phyloP scores from a whole-genome alignment of 92 coral and sea anemone species.

The Palythoa heliodiscus region DNA sequence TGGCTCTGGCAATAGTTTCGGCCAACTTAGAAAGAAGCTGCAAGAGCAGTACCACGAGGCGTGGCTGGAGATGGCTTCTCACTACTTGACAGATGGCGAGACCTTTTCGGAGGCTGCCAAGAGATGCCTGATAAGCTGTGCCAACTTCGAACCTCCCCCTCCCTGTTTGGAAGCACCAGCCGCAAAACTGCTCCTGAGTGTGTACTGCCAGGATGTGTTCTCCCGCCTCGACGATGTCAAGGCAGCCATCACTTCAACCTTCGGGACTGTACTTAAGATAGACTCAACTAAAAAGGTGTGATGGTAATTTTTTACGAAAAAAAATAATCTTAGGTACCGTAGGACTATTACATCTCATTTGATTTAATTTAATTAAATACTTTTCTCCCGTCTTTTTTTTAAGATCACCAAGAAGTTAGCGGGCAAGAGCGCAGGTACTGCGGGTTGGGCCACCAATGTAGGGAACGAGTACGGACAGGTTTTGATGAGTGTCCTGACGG shows the following conservation, averaged over 20 bases:
- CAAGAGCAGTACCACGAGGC: conserved; percentile 51
- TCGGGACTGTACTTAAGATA: conserved; percentile 6
- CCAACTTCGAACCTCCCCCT: conserved; percentile 38
- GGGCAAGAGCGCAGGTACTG: neutral
- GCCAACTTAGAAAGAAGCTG: conserved; percentile 45
- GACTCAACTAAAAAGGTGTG: conserved; percentile 40
- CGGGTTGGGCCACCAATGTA: neutral
- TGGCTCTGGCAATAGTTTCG: conserved; percentile 41
- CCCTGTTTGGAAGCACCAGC: conserved; percentile 44
- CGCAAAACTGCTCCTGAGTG: conserved; percentile 53
- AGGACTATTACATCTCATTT: too few species aligned
- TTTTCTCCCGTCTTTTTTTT: neutral
- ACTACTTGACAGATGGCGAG: conserved; percentile 59
- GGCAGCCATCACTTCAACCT: conserved; percentile 31
- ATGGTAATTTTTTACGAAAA: too few species aligned
- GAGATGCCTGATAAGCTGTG: neutral
- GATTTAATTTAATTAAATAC: too few species aligned
- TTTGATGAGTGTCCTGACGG: too few species aligned
- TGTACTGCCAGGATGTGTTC: conserved; percentile 59
- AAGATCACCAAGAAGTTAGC: neutral
- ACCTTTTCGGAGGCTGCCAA: conserved; percentile 30
- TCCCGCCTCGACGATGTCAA: conserved; percentile 51
- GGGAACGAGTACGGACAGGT: neutral
- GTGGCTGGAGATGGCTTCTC: conserved; percentile 48
- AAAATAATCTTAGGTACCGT: too few species aligned